phyloP scores from a whole-genome alignment of 2,113 vertebrate genomes.

The Crotalus tigris region DNA sequence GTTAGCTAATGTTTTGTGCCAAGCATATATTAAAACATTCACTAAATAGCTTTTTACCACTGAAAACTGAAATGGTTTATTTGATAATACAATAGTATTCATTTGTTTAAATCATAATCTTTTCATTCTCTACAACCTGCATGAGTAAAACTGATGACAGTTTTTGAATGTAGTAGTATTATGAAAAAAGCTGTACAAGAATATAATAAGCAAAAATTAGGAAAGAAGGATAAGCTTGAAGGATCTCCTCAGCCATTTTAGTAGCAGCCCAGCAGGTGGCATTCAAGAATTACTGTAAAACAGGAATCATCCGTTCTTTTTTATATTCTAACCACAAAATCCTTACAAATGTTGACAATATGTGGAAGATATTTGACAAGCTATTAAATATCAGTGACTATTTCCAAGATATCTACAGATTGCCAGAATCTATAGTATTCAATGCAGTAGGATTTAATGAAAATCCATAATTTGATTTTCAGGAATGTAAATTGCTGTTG shows the following conservation, averaged over 20 bases:
- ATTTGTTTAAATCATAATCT: rapidly evolving
- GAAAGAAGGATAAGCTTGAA: background rate
- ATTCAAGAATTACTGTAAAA: slow-evolving; percentile 51
- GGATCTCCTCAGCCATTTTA: slow-evolving; percentile 22
- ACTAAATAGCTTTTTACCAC: background rate
- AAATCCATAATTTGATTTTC: background rate
- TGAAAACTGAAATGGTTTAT: background rate
- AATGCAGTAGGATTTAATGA: background rate
- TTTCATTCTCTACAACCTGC: background rate
- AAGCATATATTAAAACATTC: background rate
- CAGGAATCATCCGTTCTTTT: background rate
- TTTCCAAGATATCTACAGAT: background rate
- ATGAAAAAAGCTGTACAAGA: background rate
- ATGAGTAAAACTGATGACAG: background rate
- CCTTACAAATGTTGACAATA: background rate
- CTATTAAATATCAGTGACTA: slow-evolving; percentile 1
- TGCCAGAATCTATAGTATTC: background rate
- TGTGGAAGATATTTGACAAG: background rate
- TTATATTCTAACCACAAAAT: slow-evolving; percentile 8
- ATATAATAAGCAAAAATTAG: background rate
- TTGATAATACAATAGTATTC: rapidly evolving
- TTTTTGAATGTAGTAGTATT: background rate
- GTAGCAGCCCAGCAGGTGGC: slow-evolving; percentile 58
- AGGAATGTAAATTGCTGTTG: background rate
- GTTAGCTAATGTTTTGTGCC: background rate